Percentiles rank a stretch among this genome's conserved stretches.
These are phyloP conservation scores for Struthio camelus DNA, from an alignment of 2,113 vertebrate species.

Conservation along the genomic window DNA sequence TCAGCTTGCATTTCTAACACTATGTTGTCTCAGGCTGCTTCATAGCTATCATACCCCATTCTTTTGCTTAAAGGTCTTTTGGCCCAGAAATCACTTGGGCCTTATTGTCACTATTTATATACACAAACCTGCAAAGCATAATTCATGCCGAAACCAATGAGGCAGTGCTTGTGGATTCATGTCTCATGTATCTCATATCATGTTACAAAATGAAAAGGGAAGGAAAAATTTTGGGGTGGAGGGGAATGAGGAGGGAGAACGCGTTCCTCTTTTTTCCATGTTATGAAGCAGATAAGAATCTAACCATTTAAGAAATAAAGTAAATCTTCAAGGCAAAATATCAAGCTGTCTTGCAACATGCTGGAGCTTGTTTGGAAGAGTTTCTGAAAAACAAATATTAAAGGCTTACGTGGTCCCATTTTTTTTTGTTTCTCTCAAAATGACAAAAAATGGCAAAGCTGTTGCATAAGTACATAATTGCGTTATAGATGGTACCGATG, in stretches of 20 bases:
- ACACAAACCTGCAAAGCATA: not conserved
- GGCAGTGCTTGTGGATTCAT: not conserved
- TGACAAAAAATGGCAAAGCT: not conserved
- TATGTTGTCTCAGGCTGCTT: not conserved
- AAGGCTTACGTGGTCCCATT: not conserved
- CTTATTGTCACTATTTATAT: slow-evolving; percentile 32
- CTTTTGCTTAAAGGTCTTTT: not conserved
- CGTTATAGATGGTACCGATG: not conserved
- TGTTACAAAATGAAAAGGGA: slow-evolving; percentile 16
- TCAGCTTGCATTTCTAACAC: not conserved
- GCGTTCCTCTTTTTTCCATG: not conserved
- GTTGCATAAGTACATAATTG: not conserved
- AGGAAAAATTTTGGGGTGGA: not conserved
- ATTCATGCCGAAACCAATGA: not conserved
- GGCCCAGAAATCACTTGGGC: not conserved
- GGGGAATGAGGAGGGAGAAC: not conserved
- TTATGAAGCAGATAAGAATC: slow-evolving; percentile 33
- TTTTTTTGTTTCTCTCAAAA: not conserved
- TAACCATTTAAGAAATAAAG: slow-evolving; percentile 9
- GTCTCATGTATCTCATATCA: not conserved
- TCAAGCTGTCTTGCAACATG: slow-evolving; percentile 15
- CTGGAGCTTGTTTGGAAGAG: slow-evolving; percentile 41
- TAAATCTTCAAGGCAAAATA: not conserved
- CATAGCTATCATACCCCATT: not conserved
- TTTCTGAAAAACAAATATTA: not conserved